Conservation (phyloP, 2,888 invertebrate species). For the Choristoneura rosaceana region DNA sequence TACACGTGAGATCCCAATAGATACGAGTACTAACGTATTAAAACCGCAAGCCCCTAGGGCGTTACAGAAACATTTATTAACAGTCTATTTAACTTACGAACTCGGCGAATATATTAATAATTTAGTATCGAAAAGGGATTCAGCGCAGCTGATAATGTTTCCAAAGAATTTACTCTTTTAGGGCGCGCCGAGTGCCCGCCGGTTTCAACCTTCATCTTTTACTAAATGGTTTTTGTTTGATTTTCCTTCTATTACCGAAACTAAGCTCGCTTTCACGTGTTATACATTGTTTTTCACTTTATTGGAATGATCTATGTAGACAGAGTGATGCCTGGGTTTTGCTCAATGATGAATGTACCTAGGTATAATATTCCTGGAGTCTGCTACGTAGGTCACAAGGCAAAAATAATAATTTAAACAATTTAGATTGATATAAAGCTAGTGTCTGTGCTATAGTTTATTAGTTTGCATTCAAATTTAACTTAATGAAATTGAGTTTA, state of each 20-base stretch:
- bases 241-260: constrained; percentile 26
- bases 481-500: too few species aligned
- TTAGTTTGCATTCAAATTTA: not conserved
- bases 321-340: not conserved
- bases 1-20: not conserved
- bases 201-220: constrained; percentile 8
- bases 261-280: not conserved
- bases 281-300: constrained; percentile 19
- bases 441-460: not conserved
- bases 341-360: not conserved
- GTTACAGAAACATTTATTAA: constrained; percentile 3
- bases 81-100: constrained; percentile 7
- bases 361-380: too few species aligned
- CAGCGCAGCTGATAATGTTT: constrained; percentile 22
- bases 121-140: constrained; percentile 12
- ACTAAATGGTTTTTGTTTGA: constrained; percentile 25
- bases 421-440: not conserved
- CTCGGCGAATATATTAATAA: constrained; percentile 25
- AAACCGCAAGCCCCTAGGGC: constrained; percentile 7
- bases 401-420: not conserved
- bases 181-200: constrained; percentile 7
- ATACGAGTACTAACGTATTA: not conserved
- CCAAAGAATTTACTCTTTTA: constrained; percentile 15
- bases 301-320: constrained; percentile 4
- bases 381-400: too few species aligned